phyloP scores from a whole-genome alignment of 2,797 vertebrate species.

The Hafferia zeledoni region DNA sequence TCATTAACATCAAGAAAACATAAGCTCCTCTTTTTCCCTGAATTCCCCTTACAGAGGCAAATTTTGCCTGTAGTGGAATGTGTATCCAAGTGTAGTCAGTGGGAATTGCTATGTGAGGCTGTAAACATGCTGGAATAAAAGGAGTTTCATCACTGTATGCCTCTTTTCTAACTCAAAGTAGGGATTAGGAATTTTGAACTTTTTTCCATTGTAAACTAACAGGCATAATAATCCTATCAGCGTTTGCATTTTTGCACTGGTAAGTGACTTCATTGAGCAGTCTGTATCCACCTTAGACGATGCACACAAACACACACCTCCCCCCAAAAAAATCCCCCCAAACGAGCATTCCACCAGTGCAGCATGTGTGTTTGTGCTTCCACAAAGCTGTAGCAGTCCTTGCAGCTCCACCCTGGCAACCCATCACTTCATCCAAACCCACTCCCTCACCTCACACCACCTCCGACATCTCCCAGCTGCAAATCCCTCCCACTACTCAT shows the following conservation, averaged over 20 bases:
- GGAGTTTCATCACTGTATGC: background rate
- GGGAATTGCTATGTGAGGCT: background rate
- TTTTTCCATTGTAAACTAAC: background rate
- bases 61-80: background rate
- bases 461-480: background rate
- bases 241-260: background rate
- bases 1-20: constrained; percentile 55
- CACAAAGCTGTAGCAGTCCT: background rate
- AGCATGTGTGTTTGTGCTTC: background rate
- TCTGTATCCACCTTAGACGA: background rate
- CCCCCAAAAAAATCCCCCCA: background rate
- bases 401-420: background rate
- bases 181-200: background rate
- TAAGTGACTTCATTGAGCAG: background rate
- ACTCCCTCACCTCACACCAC: background rate
- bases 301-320: too few species aligned
- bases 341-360: background rate
- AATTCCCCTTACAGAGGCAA: background rate
- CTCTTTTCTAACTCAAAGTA: background rate
- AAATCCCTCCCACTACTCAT: background rate
- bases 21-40: background rate
- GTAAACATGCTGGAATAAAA: background rate
- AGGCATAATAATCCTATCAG: background rate
- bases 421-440: background rate
- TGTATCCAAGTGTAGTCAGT: background rate